Conservation (phyloP, 1,140 invertebrate genomes). For the Papilio glaucus region DNA sequence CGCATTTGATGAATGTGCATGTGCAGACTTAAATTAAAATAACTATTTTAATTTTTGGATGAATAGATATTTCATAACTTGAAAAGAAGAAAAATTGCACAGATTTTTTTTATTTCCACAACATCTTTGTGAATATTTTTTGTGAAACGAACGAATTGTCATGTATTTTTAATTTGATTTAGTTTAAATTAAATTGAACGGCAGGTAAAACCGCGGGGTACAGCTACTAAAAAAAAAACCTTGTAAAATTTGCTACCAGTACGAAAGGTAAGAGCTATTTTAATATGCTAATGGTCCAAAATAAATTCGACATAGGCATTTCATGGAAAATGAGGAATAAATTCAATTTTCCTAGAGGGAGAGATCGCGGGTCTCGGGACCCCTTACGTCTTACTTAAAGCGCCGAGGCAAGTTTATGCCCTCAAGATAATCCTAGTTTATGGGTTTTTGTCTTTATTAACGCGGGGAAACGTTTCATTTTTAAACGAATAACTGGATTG, state of each 20-base stretch:
- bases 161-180: too few species aligned
- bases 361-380: constrained; percentile 40
- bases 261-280: constrained; percentile 61
- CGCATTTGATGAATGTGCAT: too few species aligned
- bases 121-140: too few species aligned
- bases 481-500: constrained; percentile 33
- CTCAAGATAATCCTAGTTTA: constrained; percentile 50
- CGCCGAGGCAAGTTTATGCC: constrained; percentile 42
- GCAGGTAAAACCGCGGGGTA: too few species aligned
- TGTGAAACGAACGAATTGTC: too few species aligned
- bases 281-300: constrained; percentile 79
- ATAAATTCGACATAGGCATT: constrained; percentile 75
- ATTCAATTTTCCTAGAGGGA: constrained; percentile 64
- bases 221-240: background rate
- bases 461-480: constrained; percentile 42
- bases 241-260: constrained; percentile 46
- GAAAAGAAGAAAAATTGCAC: too few species aligned
- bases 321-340: constrained; percentile 73
- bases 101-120: too few species aligned
- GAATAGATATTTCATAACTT: too few species aligned
- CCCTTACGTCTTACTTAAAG: constrained; percentile 30
- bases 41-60: too few species aligned
- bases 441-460: constrained; percentile 50
- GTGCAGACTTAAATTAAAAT: too few species aligned
- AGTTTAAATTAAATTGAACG: too few species aligned